These are phyloP conservation scores for Antigone vipio DNA, from an alignment of 2,113 vertebrate species.

Conservation along the genomic window DNA sequence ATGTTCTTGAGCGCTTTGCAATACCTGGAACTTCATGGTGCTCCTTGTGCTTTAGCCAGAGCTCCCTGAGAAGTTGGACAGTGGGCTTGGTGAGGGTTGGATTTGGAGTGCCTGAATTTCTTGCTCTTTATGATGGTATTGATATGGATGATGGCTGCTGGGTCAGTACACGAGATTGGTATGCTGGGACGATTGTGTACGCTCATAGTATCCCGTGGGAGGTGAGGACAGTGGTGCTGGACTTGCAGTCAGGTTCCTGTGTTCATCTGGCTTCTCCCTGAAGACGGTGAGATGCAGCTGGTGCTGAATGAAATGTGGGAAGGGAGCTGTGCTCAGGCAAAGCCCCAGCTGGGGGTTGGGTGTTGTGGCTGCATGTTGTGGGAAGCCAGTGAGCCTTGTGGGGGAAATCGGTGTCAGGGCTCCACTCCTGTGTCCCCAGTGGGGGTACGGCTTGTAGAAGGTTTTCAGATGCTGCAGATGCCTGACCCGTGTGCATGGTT, in stretches of 20 bases:
- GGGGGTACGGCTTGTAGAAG: neutral
- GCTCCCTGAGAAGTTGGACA: neutral
- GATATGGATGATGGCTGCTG: neutral
- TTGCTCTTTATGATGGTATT: neutral
- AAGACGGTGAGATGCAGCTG: neutral
- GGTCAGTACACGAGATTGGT: neutral
- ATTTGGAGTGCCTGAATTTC: neutral
- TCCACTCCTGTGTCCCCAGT: neutral
- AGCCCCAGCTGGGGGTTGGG: neutral
- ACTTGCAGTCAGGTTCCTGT: neutral
- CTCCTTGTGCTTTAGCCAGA: neutral
- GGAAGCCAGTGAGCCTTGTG: neutral
- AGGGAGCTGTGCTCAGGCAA: neutral
- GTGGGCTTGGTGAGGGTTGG: neutral
- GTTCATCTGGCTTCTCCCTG: neutral
- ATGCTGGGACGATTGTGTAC: neutral
- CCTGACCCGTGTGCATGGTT: neutral
- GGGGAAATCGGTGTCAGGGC: neutral
- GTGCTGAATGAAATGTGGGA: neutral
- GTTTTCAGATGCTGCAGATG: neutral
- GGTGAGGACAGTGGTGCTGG: neutral
- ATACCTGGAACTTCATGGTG: neutral
- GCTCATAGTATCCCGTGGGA: fast-evolving
- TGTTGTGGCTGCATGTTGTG: fast-evolving
- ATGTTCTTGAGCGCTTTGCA: neutral